Percentiles rank a stretch among this genome's conserved stretches.
Conservation (phyloP, 2,888 invertebrate genomes). For the Orthosia gothica region DNA sequence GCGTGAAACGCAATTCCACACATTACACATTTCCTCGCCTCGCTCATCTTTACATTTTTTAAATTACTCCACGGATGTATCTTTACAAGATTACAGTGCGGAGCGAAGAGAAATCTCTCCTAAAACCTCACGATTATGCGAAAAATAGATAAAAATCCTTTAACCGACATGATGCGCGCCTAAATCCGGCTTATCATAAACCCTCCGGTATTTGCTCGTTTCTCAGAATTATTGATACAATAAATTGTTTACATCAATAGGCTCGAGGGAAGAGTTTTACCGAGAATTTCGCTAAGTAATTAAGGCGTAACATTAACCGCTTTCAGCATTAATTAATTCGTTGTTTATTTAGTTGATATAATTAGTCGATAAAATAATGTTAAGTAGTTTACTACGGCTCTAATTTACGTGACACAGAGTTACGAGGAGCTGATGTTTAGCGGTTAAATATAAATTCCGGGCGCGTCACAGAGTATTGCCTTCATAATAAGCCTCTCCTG, state of each 20-base stretch:
- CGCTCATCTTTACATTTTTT: slow-evolving; percentile 48
- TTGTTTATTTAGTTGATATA: slow-evolving; percentile 63
- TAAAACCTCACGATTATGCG: slow-evolving; percentile 63
- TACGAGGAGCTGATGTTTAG: slow-evolving; percentile 70
- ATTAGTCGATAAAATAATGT: slow-evolving; percentile 70
- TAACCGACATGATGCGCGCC: slow-evolving; percentile 65
- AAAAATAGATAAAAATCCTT: slow-evolving; percentile 70
- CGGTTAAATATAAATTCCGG: slow-evolving; percentile 82
- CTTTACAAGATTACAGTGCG: slow-evolving; percentile 41
- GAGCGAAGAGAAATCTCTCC: slow-evolving; percentile 30
- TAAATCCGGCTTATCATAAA: slow-evolving; percentile 72
- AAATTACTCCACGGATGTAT: slow-evolving; percentile 39
- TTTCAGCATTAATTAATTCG: slow-evolving; percentile 54
- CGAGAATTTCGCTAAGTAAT: slow-evolving; percentile 46
- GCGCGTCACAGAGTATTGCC: slow-evolving; percentile 84
- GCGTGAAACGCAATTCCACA: slow-evolving; percentile 43
- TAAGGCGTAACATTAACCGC: slow-evolving; percentile 49
- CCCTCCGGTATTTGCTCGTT: slow-evolving; percentile 65
- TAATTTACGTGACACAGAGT: slow-evolving; percentile 73
- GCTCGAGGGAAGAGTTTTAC: slow-evolving; percentile 38
- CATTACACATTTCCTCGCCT: slow-evolving; percentile 43
- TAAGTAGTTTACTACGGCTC: slow-evolving; percentile 66
- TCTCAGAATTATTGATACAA: slow-evolving; percentile 70
- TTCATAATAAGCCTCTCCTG: slow-evolving; percentile 83
- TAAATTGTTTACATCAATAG: slow-evolving; percentile 62